Percentiles rank a stretch among this genome's conserved stretches.
Evolutionary conservation across 2,797 vertebrate genomes (phyloP).

Genomic region (Leptatherina wallacei): DNA sequence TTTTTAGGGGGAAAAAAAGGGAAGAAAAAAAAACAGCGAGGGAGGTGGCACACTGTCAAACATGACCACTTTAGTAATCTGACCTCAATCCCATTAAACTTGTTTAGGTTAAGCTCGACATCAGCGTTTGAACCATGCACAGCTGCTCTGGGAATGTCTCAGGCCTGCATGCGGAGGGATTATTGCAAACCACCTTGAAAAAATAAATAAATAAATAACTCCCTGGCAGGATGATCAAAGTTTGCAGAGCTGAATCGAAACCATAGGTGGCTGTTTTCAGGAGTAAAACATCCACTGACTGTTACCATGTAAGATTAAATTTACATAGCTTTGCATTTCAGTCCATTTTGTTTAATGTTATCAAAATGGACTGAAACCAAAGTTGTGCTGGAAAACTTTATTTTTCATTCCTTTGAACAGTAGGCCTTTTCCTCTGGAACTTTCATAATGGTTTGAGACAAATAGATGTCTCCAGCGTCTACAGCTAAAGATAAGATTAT

Average conservation of each 20-base stretch:
- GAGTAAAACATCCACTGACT: background rate
- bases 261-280: background rate
- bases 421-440: no score
- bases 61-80: background rate
- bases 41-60: background rate
- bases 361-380: background rate
- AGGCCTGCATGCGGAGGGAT: background rate
- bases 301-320: background rate
- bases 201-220: background rate
- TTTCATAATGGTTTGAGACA: background rate
- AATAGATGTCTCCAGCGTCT: background rate
- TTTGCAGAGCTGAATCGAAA: background rate
- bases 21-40: background rate
- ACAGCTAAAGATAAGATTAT: conserved; percentile 7
- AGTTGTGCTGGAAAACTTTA: background rate
- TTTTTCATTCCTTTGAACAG: background rate
- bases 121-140: background rate
- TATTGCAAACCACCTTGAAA: background rate
- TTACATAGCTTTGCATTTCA: background rate
- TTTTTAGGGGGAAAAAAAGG: no score
- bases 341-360: background rate
- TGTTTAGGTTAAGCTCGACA: background rate
- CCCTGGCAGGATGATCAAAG: background rate
- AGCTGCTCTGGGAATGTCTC: background rate
- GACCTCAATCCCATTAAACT: background rate